phyloP scores from a whole-genome alignment of 2,113 vertebrate species.

The Datnioides undecimradiatus region DNA sequence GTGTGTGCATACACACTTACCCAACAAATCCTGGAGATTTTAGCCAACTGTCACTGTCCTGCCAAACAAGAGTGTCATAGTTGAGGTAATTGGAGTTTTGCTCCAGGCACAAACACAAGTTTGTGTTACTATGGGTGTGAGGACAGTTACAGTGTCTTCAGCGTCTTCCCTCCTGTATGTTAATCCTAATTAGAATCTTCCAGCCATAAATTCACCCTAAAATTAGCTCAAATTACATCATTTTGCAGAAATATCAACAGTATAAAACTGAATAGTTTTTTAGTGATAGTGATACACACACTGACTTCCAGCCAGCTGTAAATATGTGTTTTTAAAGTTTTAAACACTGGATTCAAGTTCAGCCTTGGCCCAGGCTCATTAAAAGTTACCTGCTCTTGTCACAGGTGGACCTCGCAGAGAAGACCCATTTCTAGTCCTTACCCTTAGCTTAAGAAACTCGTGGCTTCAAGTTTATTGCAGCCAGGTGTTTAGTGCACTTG shows the following conservation, averaged over 20 bases:
- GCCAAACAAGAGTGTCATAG: slow-evolving; percentile 48
- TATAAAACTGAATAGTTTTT: not conserved
- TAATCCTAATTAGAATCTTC: not conserved
- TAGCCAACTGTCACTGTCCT: slow-evolving; percentile 50
- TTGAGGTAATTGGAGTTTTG: slow-evolving; percentile 59
- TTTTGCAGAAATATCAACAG: not conserved
- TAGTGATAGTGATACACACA: not conserved
- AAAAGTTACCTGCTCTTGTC: slow-evolving; percentile 56
- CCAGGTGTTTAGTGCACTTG: slow-evolving; percentile 75
- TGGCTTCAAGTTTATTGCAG: slow-evolving; percentile 54
- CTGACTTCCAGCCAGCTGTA: slow-evolving; percentile 9
- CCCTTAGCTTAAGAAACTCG: slow-evolving; percentile 48
- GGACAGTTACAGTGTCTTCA: slow-evolving; percentile 22
- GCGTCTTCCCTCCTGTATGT: not conserved
- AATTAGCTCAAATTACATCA: not conserved
- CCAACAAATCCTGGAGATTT: slow-evolving; percentile 46
- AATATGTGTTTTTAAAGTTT: slow-evolving; percentile 52
- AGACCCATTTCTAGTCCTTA: slow-evolving; percentile 49
- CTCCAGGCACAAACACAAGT: slow-evolving; percentile 40
- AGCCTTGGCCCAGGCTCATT: slow-evolving; percentile 44
- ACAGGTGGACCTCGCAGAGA: slow-evolving; percentile 44
- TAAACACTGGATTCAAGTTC: slow-evolving; percentile 20
- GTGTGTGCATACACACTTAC: slow-evolving; percentile 20
- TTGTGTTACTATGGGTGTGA: slow-evolving; percentile 10
- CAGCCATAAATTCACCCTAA: not conserved